phyloP scores from a whole-genome alignment of 2,888 invertebrate genomes.

The Tenodera sinensis region DNA sequence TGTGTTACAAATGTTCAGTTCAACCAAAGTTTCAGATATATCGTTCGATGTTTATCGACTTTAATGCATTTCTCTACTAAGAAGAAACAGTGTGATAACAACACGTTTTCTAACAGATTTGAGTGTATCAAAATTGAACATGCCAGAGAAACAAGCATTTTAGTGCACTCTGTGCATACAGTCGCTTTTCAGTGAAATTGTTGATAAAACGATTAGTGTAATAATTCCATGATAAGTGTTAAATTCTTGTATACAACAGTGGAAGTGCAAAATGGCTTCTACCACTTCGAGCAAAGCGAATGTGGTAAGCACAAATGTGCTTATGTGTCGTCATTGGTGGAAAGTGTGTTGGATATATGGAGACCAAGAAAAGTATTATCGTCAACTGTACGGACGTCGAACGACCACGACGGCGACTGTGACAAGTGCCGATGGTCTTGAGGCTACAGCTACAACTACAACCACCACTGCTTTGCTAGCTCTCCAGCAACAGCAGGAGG shows the following conservation, averaged over 20 bases:
- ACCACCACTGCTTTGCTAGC: conserved; percentile 16
- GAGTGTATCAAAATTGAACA: no score
- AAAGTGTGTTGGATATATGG: conserved; percentile 86
- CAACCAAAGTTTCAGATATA: background rate
- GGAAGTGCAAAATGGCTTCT: conserved; percentile 37
- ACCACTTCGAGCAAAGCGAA: conserved; percentile 34
- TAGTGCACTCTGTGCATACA: background rate
- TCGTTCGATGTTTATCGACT: no score
- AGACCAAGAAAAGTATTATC: conserved; percentile 79
- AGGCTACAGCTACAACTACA: background rate
- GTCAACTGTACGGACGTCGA: conserved; percentile 67
- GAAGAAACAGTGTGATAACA: no score
- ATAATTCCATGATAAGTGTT: background rate
- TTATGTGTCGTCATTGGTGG: conserved; percentile 88
- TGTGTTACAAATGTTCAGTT: background rate
- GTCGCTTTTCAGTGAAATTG: background rate
- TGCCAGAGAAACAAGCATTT: background rate
- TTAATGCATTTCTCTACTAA: no score
- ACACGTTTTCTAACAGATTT: no score
- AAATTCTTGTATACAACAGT: conserved; percentile 30
- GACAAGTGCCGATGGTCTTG: background rate
- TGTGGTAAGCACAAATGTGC: conserved; percentile 49
- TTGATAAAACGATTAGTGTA: background rate
- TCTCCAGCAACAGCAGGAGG: background rate
- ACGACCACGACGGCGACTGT: conserved; percentile 29